phyloP scores from a whole-genome alignment of 2,797 vertebrate species.

The Clarias fuscus region DNA sequence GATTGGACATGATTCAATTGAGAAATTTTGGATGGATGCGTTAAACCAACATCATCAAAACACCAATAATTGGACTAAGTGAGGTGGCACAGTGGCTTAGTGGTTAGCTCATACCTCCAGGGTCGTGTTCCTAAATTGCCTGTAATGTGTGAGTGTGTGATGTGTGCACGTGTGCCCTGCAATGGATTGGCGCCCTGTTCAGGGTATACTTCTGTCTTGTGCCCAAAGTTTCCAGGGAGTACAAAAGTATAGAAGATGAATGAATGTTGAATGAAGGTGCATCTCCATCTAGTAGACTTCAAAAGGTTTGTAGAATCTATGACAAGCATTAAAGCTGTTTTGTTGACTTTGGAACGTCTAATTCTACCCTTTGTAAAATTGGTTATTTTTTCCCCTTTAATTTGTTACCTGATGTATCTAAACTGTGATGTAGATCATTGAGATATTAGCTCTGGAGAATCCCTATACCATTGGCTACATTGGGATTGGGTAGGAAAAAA shows the following conservation, averaged over 20 bases:
- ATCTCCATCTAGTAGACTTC: neutral
- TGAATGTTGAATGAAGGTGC: too few species aligned
- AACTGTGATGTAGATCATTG: neutral
- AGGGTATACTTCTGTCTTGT: too few species aligned
- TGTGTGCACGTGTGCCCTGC: too few species aligned
- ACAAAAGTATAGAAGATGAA: too few species aligned
- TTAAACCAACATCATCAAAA: neutral
- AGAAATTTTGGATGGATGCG: neutral
- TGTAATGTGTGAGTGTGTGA: too few species aligned
- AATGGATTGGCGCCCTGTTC: too few species aligned
- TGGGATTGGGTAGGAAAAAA: neutral
- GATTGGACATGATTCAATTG: too few species aligned
- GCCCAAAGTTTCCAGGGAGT: too few species aligned
- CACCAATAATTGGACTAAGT: neutral
- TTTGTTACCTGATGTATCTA: neutral
- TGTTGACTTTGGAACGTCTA: neutral
- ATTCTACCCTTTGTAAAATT: neutral
- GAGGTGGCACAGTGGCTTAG: too few species aligned
- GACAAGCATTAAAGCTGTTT: neutral
- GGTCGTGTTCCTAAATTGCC: too few species aligned
- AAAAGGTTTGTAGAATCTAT: neutral
- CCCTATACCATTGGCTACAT: neutral
- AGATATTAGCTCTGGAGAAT: neutral
- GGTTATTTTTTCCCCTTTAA: neutral
- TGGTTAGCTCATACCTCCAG: too few species aligned